Conservation (phyloP, 2,797 vertebrate genomes). For the Mormyrus hasselquistii region DNA sequence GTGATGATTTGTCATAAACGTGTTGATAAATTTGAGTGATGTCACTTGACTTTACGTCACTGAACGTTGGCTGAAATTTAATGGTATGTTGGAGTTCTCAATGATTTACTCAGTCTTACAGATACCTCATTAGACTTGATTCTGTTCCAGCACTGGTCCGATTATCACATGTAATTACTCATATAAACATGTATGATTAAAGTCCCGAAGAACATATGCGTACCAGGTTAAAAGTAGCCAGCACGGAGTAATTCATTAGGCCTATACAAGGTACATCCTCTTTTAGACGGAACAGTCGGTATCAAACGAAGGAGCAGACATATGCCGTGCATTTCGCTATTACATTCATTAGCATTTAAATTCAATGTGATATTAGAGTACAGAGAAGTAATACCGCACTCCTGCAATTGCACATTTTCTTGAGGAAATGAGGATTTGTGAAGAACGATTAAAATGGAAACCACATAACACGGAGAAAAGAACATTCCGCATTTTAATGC, state of each 20-base stretch:
- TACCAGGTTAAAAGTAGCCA: neutral
- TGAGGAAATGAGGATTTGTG: neutral
- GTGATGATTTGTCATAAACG: neutral
- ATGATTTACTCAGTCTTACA: neutral
- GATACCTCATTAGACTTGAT: neutral
- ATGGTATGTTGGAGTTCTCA: neutral
- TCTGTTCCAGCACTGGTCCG: neutral
- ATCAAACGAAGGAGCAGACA: neutral
- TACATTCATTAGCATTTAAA: neutral
- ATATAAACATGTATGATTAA: neutral
- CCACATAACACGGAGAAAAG: constrained; percentile 1
- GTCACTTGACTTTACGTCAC: neutral
- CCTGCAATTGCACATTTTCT: neutral
- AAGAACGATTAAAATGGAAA: constrained; percentile 13
- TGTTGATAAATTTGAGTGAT: neutral
- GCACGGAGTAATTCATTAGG: neutral
- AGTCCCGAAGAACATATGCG: neutral
- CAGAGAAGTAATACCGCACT: neutral
- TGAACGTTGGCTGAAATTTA: neutral
- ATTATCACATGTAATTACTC: neutral
- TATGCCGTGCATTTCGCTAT: neutral
- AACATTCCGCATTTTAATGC: neutral
- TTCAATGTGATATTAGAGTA: neutral
- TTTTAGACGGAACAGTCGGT: neutral
- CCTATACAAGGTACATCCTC: neutral